Conservation (phyloP, 2,113 vertebrate genomes). For the Phaethon lepturus region DNA sequence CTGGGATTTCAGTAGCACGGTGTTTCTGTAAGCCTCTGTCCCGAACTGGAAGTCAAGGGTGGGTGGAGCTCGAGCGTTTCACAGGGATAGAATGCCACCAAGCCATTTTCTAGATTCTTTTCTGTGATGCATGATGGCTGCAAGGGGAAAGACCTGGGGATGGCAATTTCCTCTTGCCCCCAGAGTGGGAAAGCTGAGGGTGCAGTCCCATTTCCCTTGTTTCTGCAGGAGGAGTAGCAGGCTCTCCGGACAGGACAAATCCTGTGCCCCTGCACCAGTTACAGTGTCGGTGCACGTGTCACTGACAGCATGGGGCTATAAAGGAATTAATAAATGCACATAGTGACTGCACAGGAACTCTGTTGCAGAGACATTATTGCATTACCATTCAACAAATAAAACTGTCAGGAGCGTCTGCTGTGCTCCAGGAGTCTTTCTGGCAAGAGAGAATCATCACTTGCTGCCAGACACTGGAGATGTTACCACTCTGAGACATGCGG, state of each 20-base stretch:
- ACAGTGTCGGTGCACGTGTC: not conserved
- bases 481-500: not conserved
- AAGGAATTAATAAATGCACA: not conserved
- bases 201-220: not conserved
- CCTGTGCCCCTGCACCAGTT: not conserved
- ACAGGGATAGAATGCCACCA: not conserved
- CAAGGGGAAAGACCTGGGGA: not conserved
- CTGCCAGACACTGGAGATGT: not conserved
- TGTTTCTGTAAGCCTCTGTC: not conserved
- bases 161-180: not conserved
- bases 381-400: constrained; percentile 43
- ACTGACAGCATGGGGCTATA: not conserved
- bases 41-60: not conserved
- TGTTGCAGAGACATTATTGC: constrained; percentile 33
- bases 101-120: not conserved
- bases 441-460: not conserved
- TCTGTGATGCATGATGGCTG: not conserved
- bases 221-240: constrained; percentile 29
- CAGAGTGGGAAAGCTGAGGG: not conserved
- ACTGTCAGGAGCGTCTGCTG: not conserved
- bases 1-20: not conserved
- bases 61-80: not conserved
- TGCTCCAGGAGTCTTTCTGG: not conserved
- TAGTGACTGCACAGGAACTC: not conserved
- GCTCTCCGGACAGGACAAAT: not conserved